Evolutionary conservation across 35 echinoderm and acorn worm species (phyloP), one percentile per base, ranked within the genome.

Genomic region (Chiridota heheva): DNA sequence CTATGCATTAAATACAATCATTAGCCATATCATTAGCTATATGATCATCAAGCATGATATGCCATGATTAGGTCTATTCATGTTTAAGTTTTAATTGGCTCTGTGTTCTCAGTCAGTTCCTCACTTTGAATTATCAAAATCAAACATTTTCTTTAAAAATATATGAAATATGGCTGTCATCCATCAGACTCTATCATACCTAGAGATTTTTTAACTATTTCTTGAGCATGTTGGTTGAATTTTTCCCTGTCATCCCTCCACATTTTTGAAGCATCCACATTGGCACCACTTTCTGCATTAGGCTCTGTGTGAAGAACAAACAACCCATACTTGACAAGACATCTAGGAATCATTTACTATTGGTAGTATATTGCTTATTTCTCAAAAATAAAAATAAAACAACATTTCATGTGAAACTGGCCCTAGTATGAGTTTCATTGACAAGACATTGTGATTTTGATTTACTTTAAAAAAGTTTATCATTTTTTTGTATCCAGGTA

Each of bases 241-340:
- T 66, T 62, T 43, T 84, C 79, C 12, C 95, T 42, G 20, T 98
- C 85, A 51, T 98, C 95, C 56, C 95, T 38, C 95, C 95, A 98
- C 95, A 98, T 98, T 66, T 98, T 98, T 17, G 95, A 98, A 29
- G 95, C 95, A 60, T 98, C 95, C 16, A 98, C 95, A 60, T 98
- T 98, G 13, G 95, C 95, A 7, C 95, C 95, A 76, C 95, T 98
- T 67, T 98, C 95, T 57, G 91, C 95, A 92, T 98, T 98, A 12
- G 95, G 95, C 71, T 92, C 89, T 91, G 66, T 8, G 38, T 1
- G 28, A 69, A 67, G 45, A 67, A 41, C 17, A 82, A 53, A 39
- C 31, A 13, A 44, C 35, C 35, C 13, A 15, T 66, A 32, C 62
- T n/a, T n/a, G n/a, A n/a, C n/a, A n/a, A n/a, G n/a, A 10, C 10